Conservation (phyloP, 2,113 vertebrate genomes). For the Callocephalon fimbriatum region DNA sequence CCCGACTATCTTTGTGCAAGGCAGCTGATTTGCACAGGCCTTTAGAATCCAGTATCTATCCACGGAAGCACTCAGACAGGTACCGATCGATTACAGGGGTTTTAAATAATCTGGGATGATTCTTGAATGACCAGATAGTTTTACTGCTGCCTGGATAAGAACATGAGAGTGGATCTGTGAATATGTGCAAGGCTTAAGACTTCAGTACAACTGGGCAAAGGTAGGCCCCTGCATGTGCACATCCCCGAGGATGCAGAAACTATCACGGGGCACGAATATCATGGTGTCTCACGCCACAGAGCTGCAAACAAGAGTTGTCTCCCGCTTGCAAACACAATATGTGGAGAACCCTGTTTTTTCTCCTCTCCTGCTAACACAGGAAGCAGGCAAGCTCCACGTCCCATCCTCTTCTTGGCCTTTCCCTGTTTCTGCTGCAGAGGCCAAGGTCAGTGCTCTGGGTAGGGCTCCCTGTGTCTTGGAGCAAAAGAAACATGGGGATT, state of each 20-base stretch:
- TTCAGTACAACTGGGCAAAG: accelerated
- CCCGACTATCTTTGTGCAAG: background rate
- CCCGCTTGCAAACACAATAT: background rate
- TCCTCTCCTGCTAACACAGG: background rate
- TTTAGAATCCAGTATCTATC: background rate
- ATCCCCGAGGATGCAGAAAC: background rate
- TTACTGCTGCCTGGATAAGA: background rate
- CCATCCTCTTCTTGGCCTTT: background rate
- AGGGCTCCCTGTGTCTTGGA: background rate
- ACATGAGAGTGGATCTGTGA: background rate
- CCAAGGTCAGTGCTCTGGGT: background rate
- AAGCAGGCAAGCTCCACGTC: background rate
- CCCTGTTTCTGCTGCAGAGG: background rate
- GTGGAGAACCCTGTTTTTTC: background rate
- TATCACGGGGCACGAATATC: accelerated
- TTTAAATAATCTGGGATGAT: background rate
- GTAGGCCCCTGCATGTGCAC: background rate
- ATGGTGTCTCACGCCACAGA: accelerated
- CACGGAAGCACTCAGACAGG: background rate
- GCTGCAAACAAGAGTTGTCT: background rate
- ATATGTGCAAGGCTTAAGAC: background rate
- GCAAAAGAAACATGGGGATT: background rate
- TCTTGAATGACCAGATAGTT: background rate
- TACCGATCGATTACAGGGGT: background rate
- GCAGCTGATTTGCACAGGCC: background rate